Evolutionary conservation across 1,140 invertebrate species (phyloP), one percentile per base, ranked within the genome.

Genomic region (Philotrypesis tridentata): DNA sequence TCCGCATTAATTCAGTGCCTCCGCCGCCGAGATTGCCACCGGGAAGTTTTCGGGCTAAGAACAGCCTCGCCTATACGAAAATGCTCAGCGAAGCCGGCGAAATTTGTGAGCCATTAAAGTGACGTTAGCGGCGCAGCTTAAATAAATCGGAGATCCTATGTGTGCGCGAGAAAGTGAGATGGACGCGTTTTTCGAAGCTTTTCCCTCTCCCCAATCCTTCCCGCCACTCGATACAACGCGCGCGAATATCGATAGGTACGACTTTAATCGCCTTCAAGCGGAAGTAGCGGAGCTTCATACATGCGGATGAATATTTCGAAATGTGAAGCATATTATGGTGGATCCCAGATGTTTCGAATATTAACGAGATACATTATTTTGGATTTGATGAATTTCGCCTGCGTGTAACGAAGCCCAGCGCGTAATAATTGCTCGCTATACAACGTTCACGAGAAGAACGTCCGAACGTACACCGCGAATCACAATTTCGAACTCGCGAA

Each of bases 101-200:
- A 86, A 86, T 86, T 86, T 86, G 83, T 84, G 85, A 86, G 84
- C 82, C 76, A 85, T 86, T 86, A 85, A 86, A 85, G 81, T 78
- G 82, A 84, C 72, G 82, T 86, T 86, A 86, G 84, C 85, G 79
- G 72, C 72, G 11, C 67, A 33, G 67, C 67, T 31, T 68, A 17
- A 27, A 29, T 25, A 68, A 33, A 68, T 68, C 29, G 29, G 21
- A 33, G 27, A 37, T 9, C 12, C 2, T 17, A 37, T n/a, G 33
- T 37, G 3, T 37, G 9, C 3, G 9, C 3, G 48, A 55, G 48
- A n/a, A 17, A 21, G 48, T 21, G 48, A 55, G 48, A 55, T 55
- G 48, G 48, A 55, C 48, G 48, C 21, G 14, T 55, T 55, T 55
- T 55, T 55, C 17, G 48, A 17, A 5, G 21, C 48, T n/a, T 55